These are phyloP conservation scores for Crematogaster levior DNA, from an alignment of 2,888 invertebrate species.

Conservation along the genomic window DNA sequence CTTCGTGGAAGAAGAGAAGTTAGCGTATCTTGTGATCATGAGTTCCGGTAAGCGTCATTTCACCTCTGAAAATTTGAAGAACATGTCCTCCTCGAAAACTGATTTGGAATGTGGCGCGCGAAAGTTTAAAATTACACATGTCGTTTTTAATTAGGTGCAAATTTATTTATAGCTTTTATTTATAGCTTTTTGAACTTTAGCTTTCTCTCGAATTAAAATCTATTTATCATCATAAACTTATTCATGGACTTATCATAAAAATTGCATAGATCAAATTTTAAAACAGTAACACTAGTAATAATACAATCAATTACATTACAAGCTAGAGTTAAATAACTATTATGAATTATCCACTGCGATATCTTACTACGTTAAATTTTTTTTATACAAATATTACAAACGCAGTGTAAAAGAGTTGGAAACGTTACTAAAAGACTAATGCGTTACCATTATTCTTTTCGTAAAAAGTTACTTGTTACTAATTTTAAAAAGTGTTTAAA, in stretches of 20 bases:
- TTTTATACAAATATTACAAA: background rate
- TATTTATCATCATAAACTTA: too few species aligned
- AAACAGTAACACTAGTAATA: background rate
- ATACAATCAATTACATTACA: background rate
- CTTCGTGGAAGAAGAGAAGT: slow-evolving; percentile 69
- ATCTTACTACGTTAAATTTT: background rate
- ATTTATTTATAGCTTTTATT: background rate
- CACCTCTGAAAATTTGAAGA: slow-evolving; percentile 49
- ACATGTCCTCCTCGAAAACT: slow-evolving; percentile 54
- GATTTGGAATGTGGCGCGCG: slow-evolving; percentile 46
- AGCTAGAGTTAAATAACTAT: background rate
- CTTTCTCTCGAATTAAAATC: background rate
- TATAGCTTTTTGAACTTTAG: background rate
- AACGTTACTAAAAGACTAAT: too few species aligned
- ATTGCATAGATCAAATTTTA: background rate
- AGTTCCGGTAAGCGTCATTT: slow-evolving; percentile 61
- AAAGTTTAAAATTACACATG: slow-evolving; percentile 21
- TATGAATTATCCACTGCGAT: background rate
- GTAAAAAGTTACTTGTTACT: too few species aligned
- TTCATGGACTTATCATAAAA: background rate
- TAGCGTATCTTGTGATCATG: slow-evolving; percentile 59
- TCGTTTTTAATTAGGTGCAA: background rate
- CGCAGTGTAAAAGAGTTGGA: background rate
- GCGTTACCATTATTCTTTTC: too few species aligned
- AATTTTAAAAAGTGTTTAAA: too few species aligned